phyloP scores from a whole-genome alignment of 2,888 invertebrate species.

The Elegia similella region DNA sequence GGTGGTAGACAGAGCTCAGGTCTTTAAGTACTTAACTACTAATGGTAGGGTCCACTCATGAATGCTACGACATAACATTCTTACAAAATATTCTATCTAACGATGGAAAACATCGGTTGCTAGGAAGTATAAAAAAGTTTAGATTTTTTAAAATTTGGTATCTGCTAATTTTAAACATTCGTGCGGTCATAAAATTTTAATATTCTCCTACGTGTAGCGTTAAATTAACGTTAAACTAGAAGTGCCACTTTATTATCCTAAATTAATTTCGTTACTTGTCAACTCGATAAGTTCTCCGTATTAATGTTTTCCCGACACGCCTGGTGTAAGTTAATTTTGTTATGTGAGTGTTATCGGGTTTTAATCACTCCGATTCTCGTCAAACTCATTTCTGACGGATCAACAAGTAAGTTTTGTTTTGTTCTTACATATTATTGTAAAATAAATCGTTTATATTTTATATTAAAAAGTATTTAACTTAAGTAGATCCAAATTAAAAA shows the following conservation, averaged over 20 bases:
- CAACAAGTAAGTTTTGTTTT: conserved; percentile 15
- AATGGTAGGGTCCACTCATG: too few relatives aligned
- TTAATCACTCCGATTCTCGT: conserved; percentile 10
- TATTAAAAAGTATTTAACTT: too few relatives aligned
- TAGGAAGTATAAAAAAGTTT: too few relatives aligned
- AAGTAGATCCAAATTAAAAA: too few relatives aligned
- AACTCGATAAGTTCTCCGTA: conserved; percentile 63
- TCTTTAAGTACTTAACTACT: too few relatives aligned
- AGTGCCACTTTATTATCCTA: conserved; percentile 49
- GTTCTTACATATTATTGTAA: neutral
- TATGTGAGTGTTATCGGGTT: conserved; percentile 24
- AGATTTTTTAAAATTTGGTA: too few relatives aligned
- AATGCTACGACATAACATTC: too few relatives aligned
- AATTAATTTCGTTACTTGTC: conserved; percentile 73
- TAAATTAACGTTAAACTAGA: conserved; percentile 52
- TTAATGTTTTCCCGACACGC: conserved; percentile 65
- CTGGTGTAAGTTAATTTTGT: conserved; percentile 62
- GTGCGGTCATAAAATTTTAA: neutral
- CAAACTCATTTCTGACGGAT: conserved; percentile 13
- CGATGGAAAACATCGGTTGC: too few relatives aligned
- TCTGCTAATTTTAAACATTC: too few relatives aligned
- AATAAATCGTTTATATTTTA: too few relatives aligned
- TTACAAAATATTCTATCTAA: too few relatives aligned
- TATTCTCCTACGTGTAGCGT: conserved; percentile 28
- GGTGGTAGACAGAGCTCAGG: too few relatives aligned